Base-by-base conservation (phyloP, 2,888 invertebrate species). In the Pristionchus mayeri region DNA sequence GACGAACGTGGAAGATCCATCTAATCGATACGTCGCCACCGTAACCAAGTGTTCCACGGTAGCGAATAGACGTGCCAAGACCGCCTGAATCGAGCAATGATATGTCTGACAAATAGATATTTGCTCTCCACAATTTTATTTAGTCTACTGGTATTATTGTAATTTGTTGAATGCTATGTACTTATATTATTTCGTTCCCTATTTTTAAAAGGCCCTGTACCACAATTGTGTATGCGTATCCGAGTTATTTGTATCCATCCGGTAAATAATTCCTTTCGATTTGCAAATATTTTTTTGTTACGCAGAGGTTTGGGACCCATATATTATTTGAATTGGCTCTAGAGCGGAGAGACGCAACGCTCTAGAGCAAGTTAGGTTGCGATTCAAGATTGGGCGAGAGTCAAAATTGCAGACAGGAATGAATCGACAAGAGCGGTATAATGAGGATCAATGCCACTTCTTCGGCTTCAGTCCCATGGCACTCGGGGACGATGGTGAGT, bases 391-490 rank as follows among this genome's bases (percentile, higher is more conserved):
- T n/a, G n/a, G n/a, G n/a, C n/a, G n/a, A n/a, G n/a, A n/a, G 30
- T 76, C 4, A 27, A 21, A 37, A 67, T 67, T 21, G 4, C n/a
- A 37, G 27, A 37, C 24, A 30, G 67, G 11, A 30, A 79, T 79
- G 79, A 54, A 79, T 54, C 30, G 52, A n/a, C 34, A 30, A 4
- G 79, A 79, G n/a, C 16, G 54, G 27, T 37, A 34, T 34, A 79
- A 79, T 9, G 79, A 79, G 37, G 52, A 34, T 13, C 79, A 79
- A 37, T 79, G 52, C n/a, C 54, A 54, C 13, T 79, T 79, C 79
- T 79, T 79, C 37, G 79, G 79, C 34, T 79, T 79, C 54, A 44
- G 48, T 54, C 79, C 79, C 30, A 34, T 79, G 79, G 79, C 79
- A 79, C 52, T 79, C n/a, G 79, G 79, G 37, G 79, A 79, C 24